These are phyloP conservation scores for Lordiphosa mommai DNA, from an alignment of 1,140 invertebrate genomes.

Conservation along the genomic window DNA sequence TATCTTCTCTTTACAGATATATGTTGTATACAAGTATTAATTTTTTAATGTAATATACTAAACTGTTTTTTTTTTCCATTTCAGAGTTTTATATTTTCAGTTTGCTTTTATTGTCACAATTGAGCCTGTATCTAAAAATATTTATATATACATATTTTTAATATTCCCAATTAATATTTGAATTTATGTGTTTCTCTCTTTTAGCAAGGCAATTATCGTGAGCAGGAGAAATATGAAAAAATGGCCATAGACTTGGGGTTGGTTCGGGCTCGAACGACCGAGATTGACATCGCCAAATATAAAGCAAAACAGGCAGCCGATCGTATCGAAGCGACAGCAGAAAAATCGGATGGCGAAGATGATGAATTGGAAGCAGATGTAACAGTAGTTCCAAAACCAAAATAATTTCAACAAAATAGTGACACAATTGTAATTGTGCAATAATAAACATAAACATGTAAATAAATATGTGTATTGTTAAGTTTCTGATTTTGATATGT, in stretches of 20 bases:
- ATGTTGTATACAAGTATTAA: too few species aligned
- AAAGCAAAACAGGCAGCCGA: neutral
- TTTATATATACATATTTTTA: neutral
- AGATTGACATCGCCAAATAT: conserved; percentile 2
- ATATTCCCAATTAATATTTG: neutral
- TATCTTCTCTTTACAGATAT: too few species aligned
- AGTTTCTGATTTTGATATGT: too few species aligned
- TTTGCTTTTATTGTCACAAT: neutral
- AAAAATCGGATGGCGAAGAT: conserved; percentile 15
- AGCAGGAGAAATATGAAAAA: conserved; percentile 14
- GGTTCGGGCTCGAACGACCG: neutral
- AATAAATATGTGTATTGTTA: too few species aligned
- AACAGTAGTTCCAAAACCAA: neutral
- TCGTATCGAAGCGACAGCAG: neutral
- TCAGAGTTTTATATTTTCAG: neutral
- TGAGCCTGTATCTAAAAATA: neutral
- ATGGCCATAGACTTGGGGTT: conserved; percentile 1
- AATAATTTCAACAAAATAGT: neutral
- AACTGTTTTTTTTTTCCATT: too few species aligned
- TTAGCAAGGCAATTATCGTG: conserved; percentile 21
- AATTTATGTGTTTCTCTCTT: neutral
- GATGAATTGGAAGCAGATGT: conserved; percentile 16
- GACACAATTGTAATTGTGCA: too few species aligned
- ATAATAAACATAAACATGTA: too few species aligned
- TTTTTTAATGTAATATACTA: too few species aligned